These are phyloP conservation scores for Psittacara wagleri DNA, from an alignment of 2,113 vertebrate species.

Conservation along the genomic window DNA sequence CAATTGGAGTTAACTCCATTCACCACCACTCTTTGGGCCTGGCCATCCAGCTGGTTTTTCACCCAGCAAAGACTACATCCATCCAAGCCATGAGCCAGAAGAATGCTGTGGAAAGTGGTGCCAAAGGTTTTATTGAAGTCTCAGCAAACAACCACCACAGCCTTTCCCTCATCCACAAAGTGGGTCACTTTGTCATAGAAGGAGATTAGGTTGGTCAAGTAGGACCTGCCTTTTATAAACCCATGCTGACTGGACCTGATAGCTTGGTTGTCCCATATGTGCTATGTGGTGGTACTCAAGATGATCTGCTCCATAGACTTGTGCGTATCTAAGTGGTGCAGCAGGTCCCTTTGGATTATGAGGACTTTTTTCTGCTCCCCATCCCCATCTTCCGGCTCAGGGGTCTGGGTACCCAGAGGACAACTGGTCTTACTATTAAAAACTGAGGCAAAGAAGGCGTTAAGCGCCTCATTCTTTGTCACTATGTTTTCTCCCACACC, in stretches of 20 bases:
- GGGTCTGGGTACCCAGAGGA: background rate
- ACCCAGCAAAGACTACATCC: background rate
- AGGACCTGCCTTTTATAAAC: background rate
- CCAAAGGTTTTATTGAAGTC: background rate
- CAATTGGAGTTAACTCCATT: background rate
- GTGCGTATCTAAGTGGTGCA: background rate
- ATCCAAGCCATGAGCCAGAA: background rate
- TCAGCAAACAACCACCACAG: background rate
- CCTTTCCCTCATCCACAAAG: background rate
- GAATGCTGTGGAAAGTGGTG: background rate
- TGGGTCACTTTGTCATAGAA: background rate
- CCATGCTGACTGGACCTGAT: background rate
- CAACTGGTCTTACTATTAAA: background rate
- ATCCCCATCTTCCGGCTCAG: background rate
- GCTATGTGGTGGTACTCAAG: accelerated
- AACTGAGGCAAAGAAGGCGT: background rate
- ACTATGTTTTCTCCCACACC: background rate
- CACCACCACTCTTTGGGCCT: too few species aligned
- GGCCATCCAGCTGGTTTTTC: background rate
- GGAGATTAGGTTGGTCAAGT: background rate
- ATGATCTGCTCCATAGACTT: background rate
- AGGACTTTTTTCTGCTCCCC: background rate
- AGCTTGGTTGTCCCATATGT: accelerated
- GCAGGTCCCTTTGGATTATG: background rate
- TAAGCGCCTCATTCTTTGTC: background rate